These are phyloP conservation scores for Nerophis lumbriciformis DNA, from an alignment of 2,113 vertebrate species.

Conservation along the genomic window DNA sequence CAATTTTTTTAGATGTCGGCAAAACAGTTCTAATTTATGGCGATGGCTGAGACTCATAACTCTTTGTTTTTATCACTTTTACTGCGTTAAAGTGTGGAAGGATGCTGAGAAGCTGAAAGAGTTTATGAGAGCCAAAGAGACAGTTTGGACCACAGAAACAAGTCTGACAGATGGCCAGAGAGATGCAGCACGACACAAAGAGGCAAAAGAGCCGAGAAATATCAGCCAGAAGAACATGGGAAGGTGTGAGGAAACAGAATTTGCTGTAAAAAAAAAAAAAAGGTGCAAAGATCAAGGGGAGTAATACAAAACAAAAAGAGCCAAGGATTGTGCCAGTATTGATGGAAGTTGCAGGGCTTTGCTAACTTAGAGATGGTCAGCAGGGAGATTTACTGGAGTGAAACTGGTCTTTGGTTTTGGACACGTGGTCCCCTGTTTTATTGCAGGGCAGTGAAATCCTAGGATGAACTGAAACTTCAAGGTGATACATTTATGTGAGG, in stretches of 20 bases:
- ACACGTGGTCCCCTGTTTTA: conserved; percentile 3
- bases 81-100: conserved; percentile 22
- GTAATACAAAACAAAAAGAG: conserved; percentile 12
- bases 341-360: conserved; percentile 26
- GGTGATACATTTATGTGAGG: not conserved
- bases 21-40: conserved; percentile 20
- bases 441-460: conserved; percentile 3
- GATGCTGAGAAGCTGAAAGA: conserved; percentile 21
- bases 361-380: conserved; percentile 7
- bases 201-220: conserved; percentile 14
- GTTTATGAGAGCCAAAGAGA: conserved; percentile 34
- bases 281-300: conserved; percentile 8
- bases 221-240: not conserved
- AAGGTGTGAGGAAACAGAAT: conserved; percentile 9
- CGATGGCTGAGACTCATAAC: conserved; percentile 12
- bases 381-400: conserved; percentile 24
- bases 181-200: conserved; percentile 19
- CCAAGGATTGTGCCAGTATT: not conserved
- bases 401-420: conserved; percentile 11
- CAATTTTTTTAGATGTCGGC: conserved; percentile 7
- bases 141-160: conserved; percentile 13
- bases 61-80: conserved; percentile 34
- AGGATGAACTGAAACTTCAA: not conserved
- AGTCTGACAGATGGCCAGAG: conserved; percentile 25
- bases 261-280: not conserved